Base-by-base conservation (phyloP, 1,140 invertebrate genomes). In the Idris sp. region DNA sequence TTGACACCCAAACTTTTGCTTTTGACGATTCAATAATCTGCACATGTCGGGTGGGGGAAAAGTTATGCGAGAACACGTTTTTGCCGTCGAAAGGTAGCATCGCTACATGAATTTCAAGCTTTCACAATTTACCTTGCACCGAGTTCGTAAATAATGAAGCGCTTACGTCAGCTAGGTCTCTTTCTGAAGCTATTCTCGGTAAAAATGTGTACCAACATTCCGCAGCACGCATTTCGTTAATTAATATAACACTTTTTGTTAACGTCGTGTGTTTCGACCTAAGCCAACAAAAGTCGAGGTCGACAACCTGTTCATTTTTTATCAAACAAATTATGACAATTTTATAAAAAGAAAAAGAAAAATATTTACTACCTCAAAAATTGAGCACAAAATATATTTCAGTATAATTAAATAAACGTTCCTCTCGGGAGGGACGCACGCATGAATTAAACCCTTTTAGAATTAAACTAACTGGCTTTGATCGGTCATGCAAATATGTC, bases 41-140 rank as follows among this genome's bases (percentile, higher is more conserved):
- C 14, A 13, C 40, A 36, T 36, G 40, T 44, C 14, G n/a, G 33
- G 28, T 18, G 25, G 30, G 36, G 16, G 0, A 25, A 43, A 36
- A 61, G 22, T 64, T 54, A 64, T 53, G 61, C 48, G 36, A 22
- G 36, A 43, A 53, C 48, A 53, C 61, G 48, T 64, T 64, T 44
- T 48, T 44, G 38, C 11, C 14, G 19, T 36, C 30, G 48, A 64
- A 53, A 53, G 35, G 40, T 48, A 38, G 56, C 56, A 40, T 46
- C 58, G 35, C 8, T 11, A 26, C n/a, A 35, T 53, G 46, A 44
- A 44, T 64, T 26, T 64, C 48, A 62, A 51, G 44, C 44, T 53
- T 64, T 64, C 46, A 53, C 48, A 64, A 64, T 53, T 64, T 46
- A 25, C 35, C 16, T 51, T 49, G 44, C 48, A 53, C 19, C 19